phyloP scores from a whole-genome alignment of 2,113 vertebrate species.

The Motacilla alba region DNA sequence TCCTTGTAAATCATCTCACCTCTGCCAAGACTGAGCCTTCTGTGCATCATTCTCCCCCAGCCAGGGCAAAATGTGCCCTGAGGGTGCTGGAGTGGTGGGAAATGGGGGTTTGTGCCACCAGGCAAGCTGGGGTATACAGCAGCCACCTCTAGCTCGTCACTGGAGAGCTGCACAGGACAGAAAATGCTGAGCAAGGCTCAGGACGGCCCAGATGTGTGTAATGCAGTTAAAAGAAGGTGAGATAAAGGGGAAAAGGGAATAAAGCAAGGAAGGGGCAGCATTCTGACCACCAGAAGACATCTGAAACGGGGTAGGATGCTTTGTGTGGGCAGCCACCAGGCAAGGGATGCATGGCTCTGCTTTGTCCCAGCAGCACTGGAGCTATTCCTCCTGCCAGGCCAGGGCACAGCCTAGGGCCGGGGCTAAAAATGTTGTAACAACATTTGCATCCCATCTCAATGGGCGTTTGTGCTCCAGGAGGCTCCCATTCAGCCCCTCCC shows the following conservation, averaged over 20 bases:
- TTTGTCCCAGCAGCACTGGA: background rate
- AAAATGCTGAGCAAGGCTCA: background rate
- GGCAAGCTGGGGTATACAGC: background rate
- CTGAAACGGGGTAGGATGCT: background rate
- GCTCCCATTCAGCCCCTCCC: background rate
- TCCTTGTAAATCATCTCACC: rapidly evolving
- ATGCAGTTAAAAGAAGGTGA: background rate
- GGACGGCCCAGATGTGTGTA: background rate
- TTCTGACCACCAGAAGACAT: background rate
- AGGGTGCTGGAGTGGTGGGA: rapidly evolving
- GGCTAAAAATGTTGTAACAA: background rate
- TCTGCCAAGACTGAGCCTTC: background rate
- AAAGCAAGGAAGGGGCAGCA: background rate
- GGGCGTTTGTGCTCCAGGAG: background rate
- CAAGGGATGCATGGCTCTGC: rapidly evolving
- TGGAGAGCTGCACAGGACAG: background rate
- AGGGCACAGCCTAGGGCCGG: background rate
- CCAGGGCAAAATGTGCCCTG: background rate
- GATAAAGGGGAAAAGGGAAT: background rate
- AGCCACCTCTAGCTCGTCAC: background rate
- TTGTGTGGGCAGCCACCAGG: background rate
- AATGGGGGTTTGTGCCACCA: background rate
- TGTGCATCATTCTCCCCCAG: rapidly evolving
- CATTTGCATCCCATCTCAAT: background rate
- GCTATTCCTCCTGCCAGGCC: background rate